Percentiles rank a stretch among this genome's conserved stretches.
phyloP scores from a whole-genome alignment of 2,888 invertebrate species.

The Empis stercorea region DNA sequence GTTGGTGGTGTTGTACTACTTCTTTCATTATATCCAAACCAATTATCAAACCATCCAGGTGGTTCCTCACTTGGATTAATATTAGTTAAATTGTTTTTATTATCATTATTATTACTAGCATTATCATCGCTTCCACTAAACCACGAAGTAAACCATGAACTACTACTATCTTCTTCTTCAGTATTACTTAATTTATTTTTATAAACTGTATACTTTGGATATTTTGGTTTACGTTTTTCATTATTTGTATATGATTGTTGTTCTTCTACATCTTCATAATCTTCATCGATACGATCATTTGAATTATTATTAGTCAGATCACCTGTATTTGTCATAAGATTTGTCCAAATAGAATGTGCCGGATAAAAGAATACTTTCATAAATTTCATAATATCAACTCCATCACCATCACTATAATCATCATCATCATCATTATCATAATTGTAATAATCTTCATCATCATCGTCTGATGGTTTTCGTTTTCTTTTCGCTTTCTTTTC shows the following conservation, averaged over 20 bases:
- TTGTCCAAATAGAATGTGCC: not conserved
- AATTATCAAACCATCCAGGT: slow-evolving; percentile 28
- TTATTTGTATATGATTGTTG: slow-evolving; percentile 10
- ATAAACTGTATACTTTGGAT: slow-evolving; percentile 27
- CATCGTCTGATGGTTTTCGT: not conserved
- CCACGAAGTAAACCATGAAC: slow-evolving; percentile 27
- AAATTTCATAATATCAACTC: not conserved
- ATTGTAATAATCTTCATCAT: not conserved
- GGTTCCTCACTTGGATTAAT: slow-evolving; percentile 13
- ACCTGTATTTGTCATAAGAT: slow-evolving; percentile 16
- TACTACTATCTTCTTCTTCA: slow-evolving; percentile 14
- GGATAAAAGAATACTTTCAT: not conserved
- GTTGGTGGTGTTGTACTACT: slow-evolving; percentile 13
- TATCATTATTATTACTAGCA: slow-evolving; percentile 20
- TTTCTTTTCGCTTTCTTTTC: not conserved
- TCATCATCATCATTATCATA: not conserved
- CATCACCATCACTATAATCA: not conserved
- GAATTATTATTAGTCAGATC: no score
- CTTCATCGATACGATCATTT: slow-evolving; percentile 11
- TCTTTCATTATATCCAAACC: slow-evolving; percentile 24
- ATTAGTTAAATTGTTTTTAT: slow-evolving; percentile 6
- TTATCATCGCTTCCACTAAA: slow-evolving; percentile 21
- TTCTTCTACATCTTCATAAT: slow-evolving; percentile 16
- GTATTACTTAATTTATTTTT: slow-evolving; percentile 14
- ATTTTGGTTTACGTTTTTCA: slow-evolving; percentile 16